Conservation (phyloP, 2,888 invertebrate genomes). For the Sympetrum striolatum region DNA sequence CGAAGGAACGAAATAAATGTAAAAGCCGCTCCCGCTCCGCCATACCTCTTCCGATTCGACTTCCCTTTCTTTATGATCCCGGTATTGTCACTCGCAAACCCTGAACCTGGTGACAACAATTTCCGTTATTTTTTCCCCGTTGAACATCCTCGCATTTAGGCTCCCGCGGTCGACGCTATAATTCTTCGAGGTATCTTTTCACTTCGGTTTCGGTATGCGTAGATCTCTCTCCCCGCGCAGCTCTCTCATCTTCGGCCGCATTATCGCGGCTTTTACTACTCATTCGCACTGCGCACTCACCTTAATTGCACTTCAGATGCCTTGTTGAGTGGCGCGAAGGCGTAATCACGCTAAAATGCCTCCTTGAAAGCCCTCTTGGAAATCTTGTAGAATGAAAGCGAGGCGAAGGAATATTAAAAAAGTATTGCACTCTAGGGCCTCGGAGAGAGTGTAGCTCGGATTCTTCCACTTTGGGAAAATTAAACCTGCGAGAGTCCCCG, state of each 20-base stretch:
- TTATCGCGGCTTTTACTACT: neutral
- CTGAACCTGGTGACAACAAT: no score
- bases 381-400: neutral
- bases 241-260: neutral
- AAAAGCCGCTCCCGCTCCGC: no score
- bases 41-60: no score
- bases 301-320: conserved; percentile 33
- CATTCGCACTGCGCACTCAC: neutral
- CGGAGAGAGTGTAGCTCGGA: neutral
- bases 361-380: conserved; percentile 20
- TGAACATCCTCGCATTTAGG: no score
- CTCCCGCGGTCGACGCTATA: neutral
- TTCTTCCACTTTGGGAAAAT: neutral
- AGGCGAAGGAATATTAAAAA: neutral
- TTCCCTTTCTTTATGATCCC: no score
- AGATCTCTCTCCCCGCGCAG: neutral
- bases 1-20: no score
- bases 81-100: no score
- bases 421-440: neutral
- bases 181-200: neutral
- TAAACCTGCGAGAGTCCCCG: neutral
- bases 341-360: conserved; percentile 31
- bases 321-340: neutral
- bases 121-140: no score
- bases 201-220: neutral